Conservation (phyloP, 2,797 vertebrate genomes). For the Cirrhinus mrigala region DNA sequence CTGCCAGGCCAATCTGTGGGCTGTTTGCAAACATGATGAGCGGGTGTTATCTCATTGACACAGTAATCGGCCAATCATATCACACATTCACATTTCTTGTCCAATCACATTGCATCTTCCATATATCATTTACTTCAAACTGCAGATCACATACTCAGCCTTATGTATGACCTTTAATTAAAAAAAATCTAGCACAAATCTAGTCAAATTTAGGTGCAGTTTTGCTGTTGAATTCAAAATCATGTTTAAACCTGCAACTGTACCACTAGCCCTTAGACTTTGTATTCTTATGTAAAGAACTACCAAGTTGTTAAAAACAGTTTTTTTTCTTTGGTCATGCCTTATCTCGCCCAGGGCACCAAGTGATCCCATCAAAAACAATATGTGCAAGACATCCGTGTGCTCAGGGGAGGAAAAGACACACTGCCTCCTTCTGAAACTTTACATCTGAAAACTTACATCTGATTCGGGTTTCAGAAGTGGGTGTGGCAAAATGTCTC, state of each 20-base stretch:
- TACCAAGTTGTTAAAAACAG: neutral
- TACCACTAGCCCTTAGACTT: neutral
- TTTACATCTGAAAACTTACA: too few relatives aligned
- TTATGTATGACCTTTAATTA: neutral
- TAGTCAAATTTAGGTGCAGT: neutral
- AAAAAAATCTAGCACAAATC: neutral
- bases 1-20: neutral
- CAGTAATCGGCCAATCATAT: neutral
- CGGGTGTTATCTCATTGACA: neutral
- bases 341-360: neutral
- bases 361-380: constrained; percentile 9
- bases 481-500: too few relatives aligned
- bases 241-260: neutral
- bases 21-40: neutral
- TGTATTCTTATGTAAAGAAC: neutral
- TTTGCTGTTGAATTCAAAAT: neutral
- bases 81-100: neutral
- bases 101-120: neutral
- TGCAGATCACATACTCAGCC: neutral
- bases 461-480: too few relatives aligned
- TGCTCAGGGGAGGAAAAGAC: neutral
- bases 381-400: constrained; percentile 4
- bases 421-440: neutral
- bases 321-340: neutral
- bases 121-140: neutral